phyloP scores from a whole-genome alignment of 2,113 vertebrate genomes.

The Diadophis punctatus region DNA sequence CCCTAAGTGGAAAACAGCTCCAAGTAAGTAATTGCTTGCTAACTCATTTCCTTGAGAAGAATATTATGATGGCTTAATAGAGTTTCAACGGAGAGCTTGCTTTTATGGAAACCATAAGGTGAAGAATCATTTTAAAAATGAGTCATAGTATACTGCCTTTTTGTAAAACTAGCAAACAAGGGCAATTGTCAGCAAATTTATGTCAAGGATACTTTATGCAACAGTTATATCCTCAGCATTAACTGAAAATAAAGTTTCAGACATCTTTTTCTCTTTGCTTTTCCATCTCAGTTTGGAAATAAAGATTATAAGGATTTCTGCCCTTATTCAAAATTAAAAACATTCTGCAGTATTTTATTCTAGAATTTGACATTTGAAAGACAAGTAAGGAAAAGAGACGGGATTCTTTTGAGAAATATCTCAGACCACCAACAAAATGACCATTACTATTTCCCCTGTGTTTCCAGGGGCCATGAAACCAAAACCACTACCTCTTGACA shows the following conservation, averaged over 20 bases:
- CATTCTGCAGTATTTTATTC: neutral
- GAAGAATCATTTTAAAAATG: neutral
- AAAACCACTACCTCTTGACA: neutral
- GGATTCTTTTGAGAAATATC: neutral
- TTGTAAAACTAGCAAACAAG: constrained; percentile 15
- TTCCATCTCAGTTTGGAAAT: neutral
- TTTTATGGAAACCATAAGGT: neutral
- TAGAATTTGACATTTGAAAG: neutral
- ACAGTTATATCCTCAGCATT: neutral
- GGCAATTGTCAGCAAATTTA: neutral
- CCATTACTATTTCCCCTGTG: neutral
- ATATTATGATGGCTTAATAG: constrained; percentile 7
- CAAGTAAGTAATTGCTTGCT: neutral
- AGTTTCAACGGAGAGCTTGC: neutral
- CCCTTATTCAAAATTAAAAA: neutral
- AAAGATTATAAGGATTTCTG: neutral
- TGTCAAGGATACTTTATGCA: neutral
- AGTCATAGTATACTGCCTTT: neutral
- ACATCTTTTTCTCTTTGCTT: neutral
- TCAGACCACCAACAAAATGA: neutral
- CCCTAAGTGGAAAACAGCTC: constrained; percentile 6
- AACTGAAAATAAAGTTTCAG: neutral
- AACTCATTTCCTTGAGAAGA: neutral
- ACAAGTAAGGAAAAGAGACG: neutral
- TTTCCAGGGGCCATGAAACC: neutral